A percentile compares a stretch with the other conserved stretches of the same genome.
phyloP scores from a whole-genome alignment of 2,113 vertebrate genomes.

The Pontoporia blainvillei region DNA sequence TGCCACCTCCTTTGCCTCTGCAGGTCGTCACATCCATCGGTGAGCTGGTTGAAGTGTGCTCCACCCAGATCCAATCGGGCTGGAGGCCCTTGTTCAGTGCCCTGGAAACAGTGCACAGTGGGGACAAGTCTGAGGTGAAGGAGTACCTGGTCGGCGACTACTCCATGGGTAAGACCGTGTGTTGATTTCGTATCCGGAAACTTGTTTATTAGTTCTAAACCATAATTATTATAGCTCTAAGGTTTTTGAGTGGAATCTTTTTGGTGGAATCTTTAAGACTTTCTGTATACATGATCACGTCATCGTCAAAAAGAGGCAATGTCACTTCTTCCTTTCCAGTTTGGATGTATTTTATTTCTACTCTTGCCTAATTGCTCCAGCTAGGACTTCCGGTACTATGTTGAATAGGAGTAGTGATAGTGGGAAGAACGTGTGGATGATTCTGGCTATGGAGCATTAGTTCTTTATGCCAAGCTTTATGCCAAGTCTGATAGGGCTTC shows the following conservation, averaged over 20 bases:
- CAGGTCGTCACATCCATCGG: conserved; percentile 97
- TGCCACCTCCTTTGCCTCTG: neutral
- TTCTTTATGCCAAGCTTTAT: neutral
- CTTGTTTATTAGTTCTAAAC: neutral
- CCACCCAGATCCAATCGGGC: conserved; percentile 94
- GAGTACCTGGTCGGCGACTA: conserved; percentile 96
- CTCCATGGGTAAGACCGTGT: conserved; percentile 87
- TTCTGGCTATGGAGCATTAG: neutral
- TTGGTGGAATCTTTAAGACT: neutral
- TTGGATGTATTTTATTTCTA: neutral
- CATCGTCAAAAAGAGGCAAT: neutral
- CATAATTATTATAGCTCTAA: neutral
- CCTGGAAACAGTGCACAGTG: conserved; percentile 92
- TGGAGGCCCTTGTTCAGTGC: conserved; percentile 98
- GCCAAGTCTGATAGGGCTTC: neutral
- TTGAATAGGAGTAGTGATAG: neutral
- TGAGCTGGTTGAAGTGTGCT: conserved; percentile 97
- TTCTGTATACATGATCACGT: neutral
- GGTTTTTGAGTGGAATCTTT: neutral
- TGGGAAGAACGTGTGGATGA: conserved; percentile 36
- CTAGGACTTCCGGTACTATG: neutral
- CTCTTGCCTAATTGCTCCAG: neutral
- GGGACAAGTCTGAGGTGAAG: conserved; percentile 91
- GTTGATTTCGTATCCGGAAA: neutral
- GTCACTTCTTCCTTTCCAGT: neutral